These are phyloP conservation scores for Cladorhizidae sp. DNA, from an alignment of 37 sponge, comb jelly and placozoan species.

Conservation along the genomic window DNA sequence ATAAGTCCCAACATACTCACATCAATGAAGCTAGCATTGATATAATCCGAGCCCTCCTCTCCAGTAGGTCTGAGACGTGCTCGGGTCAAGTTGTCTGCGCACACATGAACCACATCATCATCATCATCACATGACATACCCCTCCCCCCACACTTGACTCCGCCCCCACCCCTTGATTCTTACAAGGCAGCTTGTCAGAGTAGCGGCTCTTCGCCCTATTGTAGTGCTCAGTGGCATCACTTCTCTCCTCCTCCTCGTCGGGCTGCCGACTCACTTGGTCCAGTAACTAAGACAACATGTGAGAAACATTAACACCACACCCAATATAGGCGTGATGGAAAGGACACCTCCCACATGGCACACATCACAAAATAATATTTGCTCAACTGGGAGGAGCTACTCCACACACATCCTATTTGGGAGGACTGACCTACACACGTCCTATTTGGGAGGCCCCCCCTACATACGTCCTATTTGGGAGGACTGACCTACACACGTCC, in stretches of 20 bases:
- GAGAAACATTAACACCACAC: too few relatives aligned
- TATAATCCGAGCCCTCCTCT: conserved; percentile 62
- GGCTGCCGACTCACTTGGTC: conserved; percentile 65
- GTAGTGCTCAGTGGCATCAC: conserved; percentile 52
- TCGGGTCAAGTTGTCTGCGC: conserved; percentile 43
- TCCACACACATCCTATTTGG: too few relatives aligned
- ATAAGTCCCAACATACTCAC: conserved; percentile 25
- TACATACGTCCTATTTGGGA: too few relatives aligned
- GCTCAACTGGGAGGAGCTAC: too few relatives aligned
- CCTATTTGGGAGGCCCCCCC: too few relatives aligned
- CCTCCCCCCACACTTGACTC: neutral
- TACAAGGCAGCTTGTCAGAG: conserved; percentile 49
- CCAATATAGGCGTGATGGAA: too few relatives aligned
- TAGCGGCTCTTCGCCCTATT: conserved; percentile 65
- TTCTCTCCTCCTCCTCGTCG: conserved; percentile 23
- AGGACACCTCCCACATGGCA: too few relatives aligned
- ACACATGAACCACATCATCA: neutral
- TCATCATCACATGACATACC: neutral
- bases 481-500: too few relatives aligned
- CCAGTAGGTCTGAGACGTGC: conserved; percentile 54
- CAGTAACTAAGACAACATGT: conserved; percentile 65
- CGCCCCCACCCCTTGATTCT: neutral
- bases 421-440: too few relatives aligned
- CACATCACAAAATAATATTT: too few relatives aligned
- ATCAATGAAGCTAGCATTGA: conserved; percentile 80